phyloP scores from a whole-genome alignment of 2,888 invertebrate genomes.

The Tenthredo notha region DNA sequence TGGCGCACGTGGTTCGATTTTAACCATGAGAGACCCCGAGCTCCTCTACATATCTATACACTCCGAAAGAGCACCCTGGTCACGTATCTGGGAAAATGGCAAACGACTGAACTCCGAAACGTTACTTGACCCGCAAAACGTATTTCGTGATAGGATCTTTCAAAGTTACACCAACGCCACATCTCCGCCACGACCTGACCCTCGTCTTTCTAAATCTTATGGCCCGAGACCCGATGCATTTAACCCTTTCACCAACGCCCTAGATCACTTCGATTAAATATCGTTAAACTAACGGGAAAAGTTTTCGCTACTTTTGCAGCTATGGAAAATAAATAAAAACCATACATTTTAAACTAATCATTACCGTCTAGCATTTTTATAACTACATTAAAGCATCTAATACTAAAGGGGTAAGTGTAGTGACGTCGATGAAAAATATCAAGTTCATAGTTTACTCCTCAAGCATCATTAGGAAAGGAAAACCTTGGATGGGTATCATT shows the following conservation, averaged over 20 bases:
- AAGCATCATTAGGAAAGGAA: background rate
- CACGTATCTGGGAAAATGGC: conserved; percentile 44
- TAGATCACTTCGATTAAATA: background rate
- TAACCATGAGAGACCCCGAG: conserved; percentile 7
- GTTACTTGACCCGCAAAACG: conserved; percentile 51
- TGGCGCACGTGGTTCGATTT: conserved; percentile 3
- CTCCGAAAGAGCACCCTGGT: conserved; percentile 24
- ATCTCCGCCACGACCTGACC: conserved; percentile 22
- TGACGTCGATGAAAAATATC: conserved; percentile 9
- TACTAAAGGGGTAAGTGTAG: background rate
- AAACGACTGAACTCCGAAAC: conserved; percentile 38
- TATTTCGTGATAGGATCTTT: conserved; percentile 46
- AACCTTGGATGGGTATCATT: background rate
- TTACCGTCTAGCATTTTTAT: background rate
- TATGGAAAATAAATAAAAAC: background rate
- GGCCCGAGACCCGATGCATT: conserved; percentile 10
- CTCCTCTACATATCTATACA: conserved; percentile 16
- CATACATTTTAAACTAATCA: background rate
- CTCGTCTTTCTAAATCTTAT: conserved; percentile 25
- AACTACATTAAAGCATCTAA: background rate
- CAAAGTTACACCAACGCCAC: conserved; percentile 13
- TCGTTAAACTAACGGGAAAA: background rate
- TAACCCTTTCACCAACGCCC: background rate
- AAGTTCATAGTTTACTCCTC: conserved; percentile 20
- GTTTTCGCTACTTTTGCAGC: background rate